phyloP scores from a whole-genome alignment of 2,113 vertebrate species.

The Protobothrops mucrosquamatus region DNA sequence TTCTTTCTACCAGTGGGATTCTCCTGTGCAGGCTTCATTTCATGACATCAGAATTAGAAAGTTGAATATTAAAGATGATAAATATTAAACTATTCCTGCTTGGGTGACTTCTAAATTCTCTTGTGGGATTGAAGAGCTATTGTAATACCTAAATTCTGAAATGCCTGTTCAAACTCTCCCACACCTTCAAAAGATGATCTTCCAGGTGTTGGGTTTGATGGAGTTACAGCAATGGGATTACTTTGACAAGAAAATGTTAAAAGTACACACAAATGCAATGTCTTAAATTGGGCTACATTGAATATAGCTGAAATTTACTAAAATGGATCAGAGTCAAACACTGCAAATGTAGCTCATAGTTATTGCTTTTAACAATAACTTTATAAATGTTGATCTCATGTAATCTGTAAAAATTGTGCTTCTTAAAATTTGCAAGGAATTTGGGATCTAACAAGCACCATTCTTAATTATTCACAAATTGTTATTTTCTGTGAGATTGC shows the following conservation, averaged over 20 bases:
- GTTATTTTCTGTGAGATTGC: background rate
- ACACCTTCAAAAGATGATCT: background rate
- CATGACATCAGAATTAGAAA: background rate
- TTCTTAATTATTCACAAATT: background rate
- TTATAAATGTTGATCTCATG: background rate
- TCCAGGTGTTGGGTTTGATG: background rate
- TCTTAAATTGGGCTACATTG: background rate
- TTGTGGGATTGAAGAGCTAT: background rate
- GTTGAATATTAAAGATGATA: background rate
- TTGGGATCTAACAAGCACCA: background rate
- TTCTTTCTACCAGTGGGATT: background rate
- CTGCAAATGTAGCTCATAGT: background rate
- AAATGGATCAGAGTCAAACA: background rate
- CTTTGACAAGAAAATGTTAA: background rate
- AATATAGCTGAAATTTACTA: too few species aligned
- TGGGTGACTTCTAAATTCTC: background rate
- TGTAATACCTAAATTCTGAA: background rate
- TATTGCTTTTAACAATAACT: background rate
- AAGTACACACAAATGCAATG: background rate
- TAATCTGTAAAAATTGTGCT: background rate
- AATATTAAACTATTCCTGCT: background rate
- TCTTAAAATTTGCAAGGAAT: background rate
- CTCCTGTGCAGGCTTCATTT: background rate
- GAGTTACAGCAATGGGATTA: background rate
- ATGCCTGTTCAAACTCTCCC: background rate